Percentiles rank a stretch among this genome's conserved stretches.
phyloP scores from a whole-genome alignment of 2,888 invertebrate genomes.

The Halictus ligatus region DNA sequence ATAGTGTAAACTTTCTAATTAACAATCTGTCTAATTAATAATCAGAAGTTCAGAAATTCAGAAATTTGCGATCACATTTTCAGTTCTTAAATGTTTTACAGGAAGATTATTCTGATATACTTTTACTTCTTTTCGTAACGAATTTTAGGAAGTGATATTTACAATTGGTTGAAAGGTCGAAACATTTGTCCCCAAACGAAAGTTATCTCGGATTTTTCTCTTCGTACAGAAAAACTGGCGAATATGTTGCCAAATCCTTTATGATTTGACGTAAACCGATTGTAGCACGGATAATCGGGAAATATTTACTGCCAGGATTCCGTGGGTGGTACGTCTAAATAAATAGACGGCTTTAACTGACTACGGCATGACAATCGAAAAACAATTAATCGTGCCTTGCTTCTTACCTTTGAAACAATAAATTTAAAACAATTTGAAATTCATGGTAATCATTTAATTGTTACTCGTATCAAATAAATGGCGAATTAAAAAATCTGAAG shows the following conservation, averaged over 20 bases:
- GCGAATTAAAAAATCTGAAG: not conserved
- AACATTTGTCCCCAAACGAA: not conserved
- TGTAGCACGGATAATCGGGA: not conserved
- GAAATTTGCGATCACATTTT: not conserved
- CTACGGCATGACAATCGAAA: slow-evolving; percentile 5
- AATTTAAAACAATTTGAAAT: not conserved
- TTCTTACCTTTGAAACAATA: not conserved
- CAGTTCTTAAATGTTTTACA: not conserved
- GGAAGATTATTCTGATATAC: not conserved
- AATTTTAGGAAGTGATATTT: not conserved
- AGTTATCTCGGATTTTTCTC: not conserved
- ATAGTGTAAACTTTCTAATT: not conserved
- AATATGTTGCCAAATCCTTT: not conserved
- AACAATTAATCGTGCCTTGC: not conserved
- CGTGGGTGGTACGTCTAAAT: slow-evolving; percentile 2
- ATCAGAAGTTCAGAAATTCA: not conserved
- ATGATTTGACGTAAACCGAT: slow-evolving; percentile 6
- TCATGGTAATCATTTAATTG: not conserved
- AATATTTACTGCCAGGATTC: not conserved
- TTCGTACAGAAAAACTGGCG: not conserved
- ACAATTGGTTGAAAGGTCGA: not conserved
- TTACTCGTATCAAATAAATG: not conserved
- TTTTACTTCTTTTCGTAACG: not conserved
- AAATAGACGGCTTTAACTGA: slow-evolving; percentile 20
- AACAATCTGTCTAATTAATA: no score